Conservation (phyloP, 2,113 vertebrate genomes). For the Tauraco erythrolophus region DNA sequence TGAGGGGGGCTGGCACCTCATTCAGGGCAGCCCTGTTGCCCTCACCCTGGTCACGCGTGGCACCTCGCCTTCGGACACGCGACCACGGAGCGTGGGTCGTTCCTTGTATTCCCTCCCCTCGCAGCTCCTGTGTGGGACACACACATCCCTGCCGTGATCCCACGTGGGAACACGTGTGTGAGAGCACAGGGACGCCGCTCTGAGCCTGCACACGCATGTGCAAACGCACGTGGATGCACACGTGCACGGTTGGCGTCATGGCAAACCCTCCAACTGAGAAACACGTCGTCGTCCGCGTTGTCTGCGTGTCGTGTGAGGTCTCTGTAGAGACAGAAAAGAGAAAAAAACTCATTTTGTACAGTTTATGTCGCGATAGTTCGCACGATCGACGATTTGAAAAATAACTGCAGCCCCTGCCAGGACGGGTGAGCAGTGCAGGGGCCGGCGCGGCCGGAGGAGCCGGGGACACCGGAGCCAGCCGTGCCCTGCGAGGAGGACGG, state of each 20-base stretch:
- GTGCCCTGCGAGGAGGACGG: not conserved
- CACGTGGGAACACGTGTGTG: not conserved
- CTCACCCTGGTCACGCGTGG: no score
- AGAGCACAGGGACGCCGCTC: not conserved
- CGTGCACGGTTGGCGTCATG: no score
- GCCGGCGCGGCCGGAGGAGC: not conserved
- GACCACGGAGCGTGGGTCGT: fast-evolving
- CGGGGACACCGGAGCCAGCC: fast-evolving
- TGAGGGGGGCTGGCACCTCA: not conserved
- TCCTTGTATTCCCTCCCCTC: fast-evolving
- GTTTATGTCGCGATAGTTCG: not conserved
- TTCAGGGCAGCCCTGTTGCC: not conserved
- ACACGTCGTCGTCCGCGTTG: not conserved
- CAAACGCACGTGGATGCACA: fast-evolving
- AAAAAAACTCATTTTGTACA: not conserved
- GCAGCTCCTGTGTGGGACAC: fast-evolving
- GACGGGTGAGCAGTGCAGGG: not conserved
- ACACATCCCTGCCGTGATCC: not conserved
- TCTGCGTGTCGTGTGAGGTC: not conserved
- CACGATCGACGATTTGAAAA: not conserved
- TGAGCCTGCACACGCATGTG: not conserved
- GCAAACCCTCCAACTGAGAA: not conserved
- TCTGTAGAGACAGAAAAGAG: not conserved
- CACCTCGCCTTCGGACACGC: no score
- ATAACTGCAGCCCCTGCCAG: not conserved